Conservation (phyloP, 2,888 invertebrate species). For the Gibbula magus region DNA sequence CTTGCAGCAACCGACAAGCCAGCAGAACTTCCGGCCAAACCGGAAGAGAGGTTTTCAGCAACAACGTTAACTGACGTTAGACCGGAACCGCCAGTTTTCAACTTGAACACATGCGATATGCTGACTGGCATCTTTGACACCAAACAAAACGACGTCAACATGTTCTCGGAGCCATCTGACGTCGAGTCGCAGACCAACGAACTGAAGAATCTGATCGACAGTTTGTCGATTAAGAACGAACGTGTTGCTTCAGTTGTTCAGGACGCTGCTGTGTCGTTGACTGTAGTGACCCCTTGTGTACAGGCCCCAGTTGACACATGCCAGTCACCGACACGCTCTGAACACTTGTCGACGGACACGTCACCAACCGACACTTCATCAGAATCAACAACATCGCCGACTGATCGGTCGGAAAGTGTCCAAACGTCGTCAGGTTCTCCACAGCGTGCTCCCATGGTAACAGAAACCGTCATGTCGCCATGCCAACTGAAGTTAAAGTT, state of each 20-base stretch:
- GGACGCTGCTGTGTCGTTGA: background rate
- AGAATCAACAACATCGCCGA: background rate
- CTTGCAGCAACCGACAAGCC: no score
- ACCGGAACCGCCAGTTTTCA: background rate
- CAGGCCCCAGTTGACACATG: background rate
- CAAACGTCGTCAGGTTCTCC: background rate
- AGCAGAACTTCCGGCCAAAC: background rate
- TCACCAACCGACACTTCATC: background rate
- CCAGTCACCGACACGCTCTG: background rate
- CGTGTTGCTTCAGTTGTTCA: background rate
- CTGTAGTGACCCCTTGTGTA: background rate
- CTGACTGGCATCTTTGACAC: background rate
- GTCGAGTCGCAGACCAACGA: slow-evolving; percentile 22
- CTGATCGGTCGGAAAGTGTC: background rate
- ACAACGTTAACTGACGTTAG: background rate
- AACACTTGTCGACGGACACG: background rate
- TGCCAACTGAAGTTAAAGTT: background rate
- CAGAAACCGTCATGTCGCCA: background rate
- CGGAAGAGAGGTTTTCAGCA: background rate
- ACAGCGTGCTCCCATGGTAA: background rate
- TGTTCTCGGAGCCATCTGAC: slow-evolving; percentile 18
- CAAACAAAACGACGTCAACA: background rate
- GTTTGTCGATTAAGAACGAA: slow-evolving; percentile 8
- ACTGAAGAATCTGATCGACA: slow-evolving; percentile 22
- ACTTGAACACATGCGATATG: background rate